Conservation (phyloP, 2,797 vertebrate species). For the Philypnodon macrostomus region DNA sequence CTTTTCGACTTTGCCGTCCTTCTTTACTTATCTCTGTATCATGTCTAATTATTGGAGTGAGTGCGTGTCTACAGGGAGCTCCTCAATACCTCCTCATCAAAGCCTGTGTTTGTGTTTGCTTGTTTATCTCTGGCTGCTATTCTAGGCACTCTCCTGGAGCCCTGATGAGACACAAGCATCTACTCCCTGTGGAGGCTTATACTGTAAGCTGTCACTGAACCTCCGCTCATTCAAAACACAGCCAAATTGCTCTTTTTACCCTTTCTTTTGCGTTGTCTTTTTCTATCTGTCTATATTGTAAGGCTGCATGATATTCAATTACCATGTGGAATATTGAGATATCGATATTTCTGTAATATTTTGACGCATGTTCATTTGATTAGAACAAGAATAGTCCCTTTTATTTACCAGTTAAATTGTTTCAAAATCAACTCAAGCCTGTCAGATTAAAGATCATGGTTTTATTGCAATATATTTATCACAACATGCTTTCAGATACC, state of each 20-base stretch:
- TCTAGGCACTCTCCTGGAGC: slow-evolving; percentile 67
- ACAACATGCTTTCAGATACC: too few relatives aligned
- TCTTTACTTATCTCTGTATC: slow-evolving; percentile 47
- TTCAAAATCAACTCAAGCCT: too few relatives aligned
- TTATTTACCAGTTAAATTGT: too few relatives aligned
- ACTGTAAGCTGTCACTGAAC: slow-evolving; percentile 67
- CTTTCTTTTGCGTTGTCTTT: slow-evolving; percentile 24
- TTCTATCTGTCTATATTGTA: slow-evolving; percentile 8
- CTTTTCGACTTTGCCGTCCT: slow-evolving; percentile 62
- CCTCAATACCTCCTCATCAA: slow-evolving; percentile 74
- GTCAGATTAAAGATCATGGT: too few relatives aligned
- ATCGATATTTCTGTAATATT: too few relatives aligned
- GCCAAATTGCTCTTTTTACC: slow-evolving; percentile 35
- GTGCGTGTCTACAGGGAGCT: slow-evolving; percentile 65
- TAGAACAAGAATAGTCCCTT: too few relatives aligned
- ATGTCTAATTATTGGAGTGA: slow-evolving; percentile 66
- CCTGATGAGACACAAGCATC: slow-evolving; percentile 59
- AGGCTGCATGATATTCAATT: too few relatives aligned
- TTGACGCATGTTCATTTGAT: too few relatives aligned
- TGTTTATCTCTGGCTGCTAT: slow-evolving; percentile 76
- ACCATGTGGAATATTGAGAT: too few relatives aligned
- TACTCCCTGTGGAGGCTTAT: slow-evolving; percentile 55
- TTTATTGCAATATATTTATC: too few relatives aligned
- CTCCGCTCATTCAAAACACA: slow-evolving; percentile 53
- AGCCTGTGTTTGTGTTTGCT: slow-evolving; percentile 72